Conservation (phyloP, 2,888 invertebrate species). For the Apamea epomidion region DNA sequence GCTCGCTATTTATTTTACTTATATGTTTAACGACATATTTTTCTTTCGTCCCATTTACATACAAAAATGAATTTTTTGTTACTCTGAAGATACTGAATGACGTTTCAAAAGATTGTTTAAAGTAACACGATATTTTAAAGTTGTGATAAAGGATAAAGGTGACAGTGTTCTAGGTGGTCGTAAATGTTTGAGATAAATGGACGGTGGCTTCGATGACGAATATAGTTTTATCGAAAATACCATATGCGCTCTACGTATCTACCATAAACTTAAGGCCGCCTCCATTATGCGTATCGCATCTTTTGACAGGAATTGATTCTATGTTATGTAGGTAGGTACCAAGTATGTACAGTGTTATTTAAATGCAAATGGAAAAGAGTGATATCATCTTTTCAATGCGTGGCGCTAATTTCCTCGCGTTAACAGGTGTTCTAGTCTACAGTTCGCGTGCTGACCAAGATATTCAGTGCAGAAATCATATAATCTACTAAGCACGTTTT, state of each 20-base stretch:
- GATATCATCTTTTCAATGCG: conserved; percentile 33
- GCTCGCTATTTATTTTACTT: conserved; percentile 74
- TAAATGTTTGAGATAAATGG: conserved; percentile 75
- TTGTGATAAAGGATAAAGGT: conserved; percentile 67
- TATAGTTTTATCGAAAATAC: conserved; percentile 65
- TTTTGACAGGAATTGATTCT: conserved; percentile 43
- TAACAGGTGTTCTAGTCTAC: conserved; percentile 45
- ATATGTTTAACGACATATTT: conserved; percentile 66
- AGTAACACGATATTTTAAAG: conserved; percentile 60
- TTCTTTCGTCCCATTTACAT: conserved; percentile 60
- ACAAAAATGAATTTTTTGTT: conserved; percentile 30
- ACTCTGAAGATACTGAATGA: conserved; percentile 21
- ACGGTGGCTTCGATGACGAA: conserved; percentile 68
- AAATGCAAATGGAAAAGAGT: conserved; percentile 53
- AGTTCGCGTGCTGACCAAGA: conserved; percentile 19
- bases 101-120: conserved; percentile 36
- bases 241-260: conserved; percentile 45
- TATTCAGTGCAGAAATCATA: conserved; percentile 20
- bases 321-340: conserved; percentile 5
- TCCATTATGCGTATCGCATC: conserved; percentile 53
- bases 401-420: conserved; percentile 33
- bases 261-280: conserved; percentile 38
- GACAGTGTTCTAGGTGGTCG: conserved; percentile 75
- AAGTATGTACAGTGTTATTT: conserved; percentile 27
- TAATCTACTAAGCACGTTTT: conserved; percentile 11